Evolutionary conservation across 2,888 invertebrate genomes (phyloP).

Genomic region (Acleris laterana): DNA sequence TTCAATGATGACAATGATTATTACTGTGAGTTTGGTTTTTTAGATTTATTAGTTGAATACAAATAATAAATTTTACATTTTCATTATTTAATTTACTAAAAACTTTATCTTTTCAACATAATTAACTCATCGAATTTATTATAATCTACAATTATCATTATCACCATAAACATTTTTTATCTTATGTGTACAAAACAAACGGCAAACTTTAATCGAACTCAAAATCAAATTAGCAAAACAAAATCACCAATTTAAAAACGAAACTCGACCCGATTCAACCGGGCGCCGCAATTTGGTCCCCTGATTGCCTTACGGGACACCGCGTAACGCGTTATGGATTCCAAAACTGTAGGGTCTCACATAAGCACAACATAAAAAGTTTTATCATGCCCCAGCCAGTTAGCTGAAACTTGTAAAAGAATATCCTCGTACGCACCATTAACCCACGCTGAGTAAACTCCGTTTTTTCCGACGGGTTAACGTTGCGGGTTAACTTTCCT

Average conservation of each 20-base stretch:
- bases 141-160: no score
- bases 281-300: constrained; percentile 31
- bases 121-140: no score
- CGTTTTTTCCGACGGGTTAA: constrained; percentile 26
- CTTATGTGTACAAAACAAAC: constrained; percentile 7
- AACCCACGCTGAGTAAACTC: constrained; percentile 41
- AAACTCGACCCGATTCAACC: constrained; percentile 29
- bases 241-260: constrained; percentile 14
- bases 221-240: constrained; percentile 6
- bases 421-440: constrained; percentile 74
- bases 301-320: constrained; percentile 44
- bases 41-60: no score
- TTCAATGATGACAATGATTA: no score
- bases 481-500: constrained; percentile 18
- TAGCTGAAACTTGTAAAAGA: constrained; percentile 68
- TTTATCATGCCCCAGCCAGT: constrained; percentile 72
- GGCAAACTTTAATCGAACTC: neutral
- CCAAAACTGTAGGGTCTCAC: constrained; percentile 65
- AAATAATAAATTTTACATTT: no score
- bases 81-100: no score
- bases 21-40: no score
- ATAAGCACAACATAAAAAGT: constrained; percentile 79
- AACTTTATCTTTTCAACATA: no score
- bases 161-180: neutral
- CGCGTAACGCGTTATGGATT: constrained; percentile 61